Evolutionary conservation across 2,797 vertebrate species (phyloP).

Genomic region (Sitta carolinensis): DNA sequence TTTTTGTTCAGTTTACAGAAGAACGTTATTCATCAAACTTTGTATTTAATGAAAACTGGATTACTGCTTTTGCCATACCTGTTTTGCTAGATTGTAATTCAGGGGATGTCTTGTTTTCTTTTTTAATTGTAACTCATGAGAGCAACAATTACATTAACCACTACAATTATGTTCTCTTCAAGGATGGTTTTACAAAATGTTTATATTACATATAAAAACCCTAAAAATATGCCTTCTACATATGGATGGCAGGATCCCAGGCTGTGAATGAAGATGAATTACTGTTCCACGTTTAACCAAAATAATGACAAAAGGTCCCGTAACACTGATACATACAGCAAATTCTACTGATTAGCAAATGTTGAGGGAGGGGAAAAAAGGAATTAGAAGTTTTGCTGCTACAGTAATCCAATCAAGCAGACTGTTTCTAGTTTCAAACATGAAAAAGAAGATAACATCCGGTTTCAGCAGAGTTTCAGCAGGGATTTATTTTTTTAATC

Average conservation of each 20-base stretch:
- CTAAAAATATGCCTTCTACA: neutral
- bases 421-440: neutral
- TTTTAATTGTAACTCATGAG: neutral
- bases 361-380: neutral
- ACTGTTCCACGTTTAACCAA: neutral
- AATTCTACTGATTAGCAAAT: neutral
- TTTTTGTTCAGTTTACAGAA: neutral
- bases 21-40: neutral
- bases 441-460: neutral
- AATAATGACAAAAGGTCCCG: neutral
- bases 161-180: neutral
- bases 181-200: neutral
- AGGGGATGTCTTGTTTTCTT: neutral
- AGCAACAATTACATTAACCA: neutral
- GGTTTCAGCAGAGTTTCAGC: neutral
- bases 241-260: neutral
- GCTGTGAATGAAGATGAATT: neutral
- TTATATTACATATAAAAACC: neutral
- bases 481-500: neutral
- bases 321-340: neutral
- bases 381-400: neutral
- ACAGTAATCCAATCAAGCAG: neutral
- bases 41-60: neutral
- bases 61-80: neutral
- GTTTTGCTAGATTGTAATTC: neutral